These are phyloP conservation scores for Aleiodes alternator DNA, from an alignment of 2,888 invertebrate genomes.

Conservation along the genomic window DNA sequence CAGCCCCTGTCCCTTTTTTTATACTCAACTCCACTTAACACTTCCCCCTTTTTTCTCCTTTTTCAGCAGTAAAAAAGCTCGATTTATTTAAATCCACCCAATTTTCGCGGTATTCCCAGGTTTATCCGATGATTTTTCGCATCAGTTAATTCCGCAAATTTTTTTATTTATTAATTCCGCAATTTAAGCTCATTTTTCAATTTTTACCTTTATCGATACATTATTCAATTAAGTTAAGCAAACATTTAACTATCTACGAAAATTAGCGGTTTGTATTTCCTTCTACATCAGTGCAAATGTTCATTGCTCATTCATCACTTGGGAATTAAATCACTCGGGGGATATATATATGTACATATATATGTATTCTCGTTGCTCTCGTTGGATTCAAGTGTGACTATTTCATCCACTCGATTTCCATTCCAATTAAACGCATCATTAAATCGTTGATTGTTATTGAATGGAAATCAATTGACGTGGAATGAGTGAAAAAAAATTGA, in stretches of 20 bases:
- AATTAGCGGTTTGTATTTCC: constrained; percentile 26
- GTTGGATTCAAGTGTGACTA: constrained; percentile 15
- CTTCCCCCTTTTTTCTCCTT: no score
- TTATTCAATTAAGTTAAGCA: not conserved
- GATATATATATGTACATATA: not conserved
- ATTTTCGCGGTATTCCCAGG: no score
- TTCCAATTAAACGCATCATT: constrained; percentile 22
- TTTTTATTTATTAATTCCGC: no score
- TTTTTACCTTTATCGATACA: not conserved
- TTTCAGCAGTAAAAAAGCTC: no score
- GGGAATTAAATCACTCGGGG: constrained; percentile 27
- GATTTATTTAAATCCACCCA: no score
- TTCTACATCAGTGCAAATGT: constrained; percentile 18
- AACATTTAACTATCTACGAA: not conserved
- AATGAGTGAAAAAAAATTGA: not conserved
- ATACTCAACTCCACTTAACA: no score
- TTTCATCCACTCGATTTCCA: constrained; percentile 26
- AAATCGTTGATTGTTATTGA: not conserved
- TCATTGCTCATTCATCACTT: constrained; percentile 24
- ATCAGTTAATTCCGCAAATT: not conserved
- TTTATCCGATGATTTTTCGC: no score
- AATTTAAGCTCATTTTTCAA: not conserved
- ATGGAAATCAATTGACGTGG: not conserved
- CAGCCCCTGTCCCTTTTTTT: no score
- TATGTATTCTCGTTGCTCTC: not conserved